These are phyloP conservation scores for Porites cylindrica DNA, from an alignment of 92 coral and sea anemone species.

Conservation along the genomic window DNA sequence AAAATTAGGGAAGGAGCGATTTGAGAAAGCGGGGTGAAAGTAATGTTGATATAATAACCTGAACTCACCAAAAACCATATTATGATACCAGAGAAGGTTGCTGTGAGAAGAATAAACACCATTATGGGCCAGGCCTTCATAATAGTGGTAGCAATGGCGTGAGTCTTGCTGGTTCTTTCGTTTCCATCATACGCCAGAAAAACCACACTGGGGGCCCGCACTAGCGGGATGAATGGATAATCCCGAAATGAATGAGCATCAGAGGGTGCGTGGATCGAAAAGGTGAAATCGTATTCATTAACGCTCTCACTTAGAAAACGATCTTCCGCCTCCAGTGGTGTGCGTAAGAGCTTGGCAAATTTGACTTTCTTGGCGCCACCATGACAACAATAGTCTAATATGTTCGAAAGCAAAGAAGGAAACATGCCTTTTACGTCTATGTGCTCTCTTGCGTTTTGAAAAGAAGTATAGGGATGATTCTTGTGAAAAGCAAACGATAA, in stretches of 20 bases:
- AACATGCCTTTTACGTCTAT: constrained; percentile 63
- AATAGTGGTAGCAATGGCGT: constrained; percentile 59
- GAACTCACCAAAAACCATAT: constrained; percentile 73
- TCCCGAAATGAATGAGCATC: constrained; percentile 57
- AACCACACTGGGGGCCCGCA: constrained; percentile 72
- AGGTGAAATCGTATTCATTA: constrained; percentile 72
- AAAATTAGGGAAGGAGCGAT: too few species aligned
- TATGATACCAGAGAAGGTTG: constrained; percentile 65
- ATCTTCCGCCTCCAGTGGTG: constrained; percentile 47
- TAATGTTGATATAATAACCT: too few species aligned
- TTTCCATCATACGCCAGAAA: constrained; percentile 53
- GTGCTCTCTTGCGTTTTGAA: neutral
- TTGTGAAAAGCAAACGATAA: constrained; percentile 35
- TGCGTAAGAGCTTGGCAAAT: constrained; percentile 55
- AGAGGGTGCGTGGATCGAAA: constrained; percentile 70
- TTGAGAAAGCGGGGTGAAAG: neutral
- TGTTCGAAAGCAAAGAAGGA: constrained; percentile 67
- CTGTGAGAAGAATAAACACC: constrained; percentile 68
- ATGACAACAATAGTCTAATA: constrained; percentile 64
- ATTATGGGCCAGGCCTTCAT: constrained; percentile 68
- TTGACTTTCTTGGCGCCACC: constrained; percentile 47
- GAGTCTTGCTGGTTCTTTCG: constrained; percentile 43
- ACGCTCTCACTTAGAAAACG: constrained; percentile 21
- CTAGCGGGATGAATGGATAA: constrained; percentile 66
- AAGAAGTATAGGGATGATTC: constrained; percentile 33